Evolutionary conservation across 2,113 vertebrate genomes (phyloP).

Genomic region (Peromyscus leucopus): DNA sequence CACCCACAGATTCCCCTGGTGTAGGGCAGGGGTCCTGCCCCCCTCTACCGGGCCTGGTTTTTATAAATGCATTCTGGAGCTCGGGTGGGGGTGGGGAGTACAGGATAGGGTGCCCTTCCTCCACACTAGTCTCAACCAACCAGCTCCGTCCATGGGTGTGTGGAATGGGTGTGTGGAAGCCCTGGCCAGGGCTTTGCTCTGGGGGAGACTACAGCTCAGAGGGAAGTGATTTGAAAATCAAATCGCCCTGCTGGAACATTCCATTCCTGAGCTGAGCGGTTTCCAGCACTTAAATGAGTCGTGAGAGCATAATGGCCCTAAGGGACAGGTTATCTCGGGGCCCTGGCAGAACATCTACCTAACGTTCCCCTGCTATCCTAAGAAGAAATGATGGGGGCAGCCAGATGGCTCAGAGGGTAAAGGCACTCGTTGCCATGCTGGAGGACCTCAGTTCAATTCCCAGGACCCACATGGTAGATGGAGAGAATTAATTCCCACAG

Average conservation of each 20-base stretch:
- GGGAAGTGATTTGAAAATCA: constrained; percentile 66
- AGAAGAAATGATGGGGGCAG: background rate
- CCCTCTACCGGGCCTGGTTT: background rate
- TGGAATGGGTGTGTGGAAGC: background rate
- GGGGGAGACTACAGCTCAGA: background rate
- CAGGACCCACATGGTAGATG: background rate
- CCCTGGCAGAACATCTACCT: background rate
- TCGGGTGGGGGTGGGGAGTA: too few relatives aligned
- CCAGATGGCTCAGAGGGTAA: background rate
- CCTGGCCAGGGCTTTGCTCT: background rate
- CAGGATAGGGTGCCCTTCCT: fast-evolving
- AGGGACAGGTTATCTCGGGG: background rate
- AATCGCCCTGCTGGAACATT: constrained; percentile 60
- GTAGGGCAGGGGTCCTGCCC: background rate
- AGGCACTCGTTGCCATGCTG: background rate
- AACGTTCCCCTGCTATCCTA: background rate
- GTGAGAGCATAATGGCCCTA: background rate
- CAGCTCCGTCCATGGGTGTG: background rate
- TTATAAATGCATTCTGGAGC: background rate
- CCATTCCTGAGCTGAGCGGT: constrained; percentile 53
- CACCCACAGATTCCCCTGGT: too few relatives aligned
- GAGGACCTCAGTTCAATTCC: background rate
- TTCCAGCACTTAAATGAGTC: constrained; percentile 19
- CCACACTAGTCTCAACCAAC: background rate
- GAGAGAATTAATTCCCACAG: background rate